Conservation (phyloP, 2,888 invertebrate genomes). For the Cenopis cana region DNA sequence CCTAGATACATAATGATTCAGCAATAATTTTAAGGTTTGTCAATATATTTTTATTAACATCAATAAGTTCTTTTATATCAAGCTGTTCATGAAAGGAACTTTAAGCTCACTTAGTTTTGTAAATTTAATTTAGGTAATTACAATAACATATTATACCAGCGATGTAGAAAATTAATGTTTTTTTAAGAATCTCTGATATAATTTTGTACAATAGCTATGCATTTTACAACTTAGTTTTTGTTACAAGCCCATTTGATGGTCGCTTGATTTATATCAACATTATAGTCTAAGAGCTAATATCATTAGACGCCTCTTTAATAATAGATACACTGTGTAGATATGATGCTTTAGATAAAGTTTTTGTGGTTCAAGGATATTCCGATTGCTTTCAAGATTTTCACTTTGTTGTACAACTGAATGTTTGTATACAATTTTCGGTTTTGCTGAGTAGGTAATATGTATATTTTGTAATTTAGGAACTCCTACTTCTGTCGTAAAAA, state of each 20-base stretch:
- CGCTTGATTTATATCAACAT: constrained; percentile 58
- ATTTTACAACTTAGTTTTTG: constrained; percentile 60
- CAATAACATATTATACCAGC: constrained; percentile 21
- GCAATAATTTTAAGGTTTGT: constrained; percentile 35
- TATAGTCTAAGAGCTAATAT: constrained; percentile 41
- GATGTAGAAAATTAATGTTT: constrained; percentile 8
- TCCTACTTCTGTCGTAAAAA: too few relatives aligned
- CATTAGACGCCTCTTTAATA: constrained; percentile 25
- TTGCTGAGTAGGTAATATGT: too few relatives aligned
- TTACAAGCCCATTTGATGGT: constrained; percentile 77
- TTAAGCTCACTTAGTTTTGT: constrained; percentile 44
- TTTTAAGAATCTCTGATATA: constrained; percentile 14
- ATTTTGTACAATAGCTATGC: constrained; percentile 31
- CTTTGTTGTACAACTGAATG: too few relatives aligned
- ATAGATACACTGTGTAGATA: too few relatives aligned
- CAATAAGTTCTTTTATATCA: not conserved
- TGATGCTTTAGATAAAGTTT: too few relatives aligned
- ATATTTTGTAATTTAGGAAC: too few relatives aligned
- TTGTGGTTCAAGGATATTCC: too few relatives aligned
- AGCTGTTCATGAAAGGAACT: not conserved
- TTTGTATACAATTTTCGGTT: too few relatives aligned
- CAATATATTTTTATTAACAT: not conserved
- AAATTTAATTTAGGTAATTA: constrained; percentile 9
- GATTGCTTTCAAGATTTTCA: too few relatives aligned
- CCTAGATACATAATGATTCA: constrained; percentile 74